phyloP scores from a whole-genome alignment of 2,113 vertebrate genomes.

The Trogon surrucura region DNA sequence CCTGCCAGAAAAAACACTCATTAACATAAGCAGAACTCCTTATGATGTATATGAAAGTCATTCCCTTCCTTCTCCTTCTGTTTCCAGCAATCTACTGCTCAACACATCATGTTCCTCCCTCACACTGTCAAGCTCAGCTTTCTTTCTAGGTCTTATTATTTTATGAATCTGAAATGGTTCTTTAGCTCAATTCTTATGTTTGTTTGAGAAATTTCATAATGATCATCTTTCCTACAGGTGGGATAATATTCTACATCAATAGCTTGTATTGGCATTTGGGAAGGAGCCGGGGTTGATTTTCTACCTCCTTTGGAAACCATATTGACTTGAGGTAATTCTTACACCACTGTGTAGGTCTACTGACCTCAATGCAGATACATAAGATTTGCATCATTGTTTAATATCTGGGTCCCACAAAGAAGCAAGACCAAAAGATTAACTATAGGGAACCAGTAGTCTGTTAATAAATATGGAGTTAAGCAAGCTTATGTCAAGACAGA shows the following conservation, averaged over 20 bases:
- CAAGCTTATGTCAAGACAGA: background rate
- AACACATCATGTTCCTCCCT: background rate
- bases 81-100: background rate
- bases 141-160: background rate
- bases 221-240: background rate
- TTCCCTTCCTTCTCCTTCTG: background rate
- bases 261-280: background rate
- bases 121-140: background rate
- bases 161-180: background rate
- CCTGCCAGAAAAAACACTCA: background rate
- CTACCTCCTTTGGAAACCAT: background rate
- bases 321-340: background rate
- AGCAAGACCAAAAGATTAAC: background rate
- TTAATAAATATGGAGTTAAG: background rate
- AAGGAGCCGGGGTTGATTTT: background rate
- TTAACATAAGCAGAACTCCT: background rate
- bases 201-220: background rate
- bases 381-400: background rate
- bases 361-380: accelerated
- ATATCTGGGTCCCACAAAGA: background rate
- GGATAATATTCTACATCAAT: background rate
- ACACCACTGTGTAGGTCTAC: background rate
- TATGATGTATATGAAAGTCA: background rate
- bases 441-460: background rate
- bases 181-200: background rate